These are phyloP conservation scores for Psilanteris sp. DNA, from an alignment of 1,140 invertebrate genomes.

Conservation along the genomic window DNA sequence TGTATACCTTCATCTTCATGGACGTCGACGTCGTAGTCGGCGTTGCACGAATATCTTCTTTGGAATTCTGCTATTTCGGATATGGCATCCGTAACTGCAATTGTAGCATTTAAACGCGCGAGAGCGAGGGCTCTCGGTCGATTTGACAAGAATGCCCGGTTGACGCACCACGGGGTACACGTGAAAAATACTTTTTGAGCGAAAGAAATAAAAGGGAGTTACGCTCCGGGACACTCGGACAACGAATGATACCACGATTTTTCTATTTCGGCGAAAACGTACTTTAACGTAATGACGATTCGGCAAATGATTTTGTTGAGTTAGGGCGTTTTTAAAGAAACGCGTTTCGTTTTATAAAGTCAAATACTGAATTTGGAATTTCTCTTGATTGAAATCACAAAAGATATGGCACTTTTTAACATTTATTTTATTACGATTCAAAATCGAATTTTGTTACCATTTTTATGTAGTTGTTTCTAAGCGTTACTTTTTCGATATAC, in stretches of 20 bases:
- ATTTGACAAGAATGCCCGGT: conserved; percentile 52
- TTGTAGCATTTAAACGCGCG: conserved; percentile 40
- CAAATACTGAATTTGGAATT: too few relatives aligned
- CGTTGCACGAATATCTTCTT: conserved; percentile 42
- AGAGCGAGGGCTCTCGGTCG: conserved; percentile 37
- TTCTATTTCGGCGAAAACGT: conserved; percentile 22
- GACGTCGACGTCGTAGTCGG: conserved; percentile 20
- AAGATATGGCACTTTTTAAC: too few relatives aligned
- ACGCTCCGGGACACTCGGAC: conserved; percentile 36
- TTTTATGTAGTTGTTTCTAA: too few relatives aligned
- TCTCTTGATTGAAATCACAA: too few relatives aligned
- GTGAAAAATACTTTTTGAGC: conserved; percentile 26
- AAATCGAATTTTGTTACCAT: too few relatives aligned
- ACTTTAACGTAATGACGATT: too few relatives aligned
- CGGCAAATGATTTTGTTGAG: too few relatives aligned
- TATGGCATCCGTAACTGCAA: conserved; percentile 28
- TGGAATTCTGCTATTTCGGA: conserved; percentile 47
- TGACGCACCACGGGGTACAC: conserved; percentile 10
- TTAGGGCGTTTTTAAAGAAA: too few relatives aligned
- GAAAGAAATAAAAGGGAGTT: conserved; percentile 7
- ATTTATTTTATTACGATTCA: too few relatives aligned
- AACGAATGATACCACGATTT: conserved; percentile 17
- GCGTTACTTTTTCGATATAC: too few relatives aligned
- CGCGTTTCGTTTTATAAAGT: too few relatives aligned
- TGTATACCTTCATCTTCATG: conserved; percentile 27